Conservation (phyloP, 2,888 invertebrate species). For the Myopa testacea region DNA sequence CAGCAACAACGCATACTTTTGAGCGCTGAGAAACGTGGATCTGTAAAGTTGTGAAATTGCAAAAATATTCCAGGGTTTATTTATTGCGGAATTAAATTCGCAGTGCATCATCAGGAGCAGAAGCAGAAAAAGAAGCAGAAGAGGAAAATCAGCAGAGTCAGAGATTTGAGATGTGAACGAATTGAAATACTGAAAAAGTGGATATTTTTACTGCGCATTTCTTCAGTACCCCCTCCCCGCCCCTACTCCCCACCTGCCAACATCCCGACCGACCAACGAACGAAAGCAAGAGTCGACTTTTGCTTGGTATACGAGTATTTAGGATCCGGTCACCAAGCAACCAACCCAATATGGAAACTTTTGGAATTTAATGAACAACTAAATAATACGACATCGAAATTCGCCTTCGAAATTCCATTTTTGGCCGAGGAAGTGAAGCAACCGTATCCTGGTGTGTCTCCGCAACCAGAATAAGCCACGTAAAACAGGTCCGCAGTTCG, state of each 20-base stretch:
- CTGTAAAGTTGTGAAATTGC: constrained; percentile 14
- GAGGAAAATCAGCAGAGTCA: neutral
- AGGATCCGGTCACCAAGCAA: no score
- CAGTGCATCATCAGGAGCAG: constrained; percentile 7
- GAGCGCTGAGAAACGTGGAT: neutral
- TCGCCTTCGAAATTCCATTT: no score
- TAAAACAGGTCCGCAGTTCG: neutral
- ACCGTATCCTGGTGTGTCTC: neutral
- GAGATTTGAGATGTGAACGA: constrained; percentile 5
- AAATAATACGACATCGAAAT: no score
- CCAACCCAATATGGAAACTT: no score
- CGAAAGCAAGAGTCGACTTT: no score
- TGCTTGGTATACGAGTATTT: no score
- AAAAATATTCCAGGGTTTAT: constrained; percentile 22
- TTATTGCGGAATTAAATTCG: constrained; percentile 20
- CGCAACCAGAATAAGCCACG: no score
- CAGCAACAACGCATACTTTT: constrained; percentile 21
- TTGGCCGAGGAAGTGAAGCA: no score
- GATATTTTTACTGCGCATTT: neutral
- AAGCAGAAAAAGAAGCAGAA: neutral
- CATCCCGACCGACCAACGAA: no score
- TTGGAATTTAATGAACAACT: no score
- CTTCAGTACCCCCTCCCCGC: no score
- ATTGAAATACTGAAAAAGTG: constrained; percentile 16
- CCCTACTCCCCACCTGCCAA: no score